Evolutionary conservation across 1,140 invertebrate species (phyloP), one percentile per base, ranked within the genome.

Genomic region (Macrotrachela quadricornifera): DNA sequence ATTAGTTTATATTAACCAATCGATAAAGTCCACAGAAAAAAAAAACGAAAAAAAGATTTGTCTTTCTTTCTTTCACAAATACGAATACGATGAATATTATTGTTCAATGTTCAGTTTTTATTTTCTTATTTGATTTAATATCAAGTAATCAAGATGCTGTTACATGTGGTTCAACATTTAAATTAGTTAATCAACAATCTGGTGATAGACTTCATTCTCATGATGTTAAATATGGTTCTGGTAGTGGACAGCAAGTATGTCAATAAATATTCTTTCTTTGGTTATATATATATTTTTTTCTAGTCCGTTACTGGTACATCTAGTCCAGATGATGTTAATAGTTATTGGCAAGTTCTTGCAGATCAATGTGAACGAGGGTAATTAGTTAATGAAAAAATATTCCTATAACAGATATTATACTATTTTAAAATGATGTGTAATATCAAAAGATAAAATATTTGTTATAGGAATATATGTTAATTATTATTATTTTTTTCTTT

Each of bases 151-250:
- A 30, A 30, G 21, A 30, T 30, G 21, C 21, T 30, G 21, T 30
- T 30, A 95, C 91, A 6, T 97, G 85, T 73, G 85, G 86, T 12
- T 90, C 87, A 47, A 80, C 90, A 50, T 65, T 95, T 18, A 99
- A 97, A 71, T 72, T 99, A 55, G 67, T 84, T 51, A 96, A 96
- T 66, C 75, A 77, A 18, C 79, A 85, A 61, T 79, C 82, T 58
- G 77, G 80, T 62, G 78, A 85, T 14, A 73, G 91, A 58, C 73
- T 99, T 46, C 92, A 99, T 71, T 95, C 90, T 0, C 94, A 97
- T 68, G 91, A 97, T 73, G 84, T 97, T 1, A 96, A 97, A 68
- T 97, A 99, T 72, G 91, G 91, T 0, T 86, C 85, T 17, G 94
- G 94, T 1, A 94, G 86, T 64, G 88, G 91, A 1, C 94, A 99